Evolutionary conservation across 2,113 vertebrate species (phyloP).

Genomic region (Corythoichthys intestinalis): DNA sequence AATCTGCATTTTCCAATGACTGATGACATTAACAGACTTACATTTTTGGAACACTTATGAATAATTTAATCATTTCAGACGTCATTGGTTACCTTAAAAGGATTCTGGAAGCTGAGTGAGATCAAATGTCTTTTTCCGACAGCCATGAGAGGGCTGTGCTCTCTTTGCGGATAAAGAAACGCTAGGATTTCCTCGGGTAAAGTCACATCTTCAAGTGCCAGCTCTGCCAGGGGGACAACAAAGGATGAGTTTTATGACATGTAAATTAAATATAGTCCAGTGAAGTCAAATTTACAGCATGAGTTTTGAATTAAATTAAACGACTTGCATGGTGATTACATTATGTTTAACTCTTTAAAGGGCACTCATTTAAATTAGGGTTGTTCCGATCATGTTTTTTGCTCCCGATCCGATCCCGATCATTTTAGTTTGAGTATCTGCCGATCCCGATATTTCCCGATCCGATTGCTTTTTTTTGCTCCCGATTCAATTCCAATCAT

Average conservation of each 20-base stretch:
- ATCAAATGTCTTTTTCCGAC: constrained; percentile 22
- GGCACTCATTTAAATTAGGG: neutral
- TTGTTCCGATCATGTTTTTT: too few relatives aligned
- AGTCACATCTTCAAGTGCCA: neutral
- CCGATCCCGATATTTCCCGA: too few relatives aligned
- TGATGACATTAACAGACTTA: too few relatives aligned
- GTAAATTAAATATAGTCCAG: neutral
- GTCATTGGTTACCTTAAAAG: neutral
- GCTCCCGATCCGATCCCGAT: too few relatives aligned
- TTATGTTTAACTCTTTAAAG: neutral
- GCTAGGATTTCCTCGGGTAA: neutral
- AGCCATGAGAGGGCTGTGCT: neutral
- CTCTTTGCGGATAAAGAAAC: constrained; percentile 15
- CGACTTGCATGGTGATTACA: neutral
- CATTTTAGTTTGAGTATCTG: too few relatives aligned
- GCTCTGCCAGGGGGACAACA: constrained; percentile 15
- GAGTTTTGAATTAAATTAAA: neutral
- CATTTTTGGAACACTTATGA: neutral
- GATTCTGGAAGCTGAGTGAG: constrained; percentile 22
- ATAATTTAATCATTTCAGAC: neutral
- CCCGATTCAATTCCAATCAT: too few relatives aligned
- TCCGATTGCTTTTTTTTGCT: too few relatives aligned
- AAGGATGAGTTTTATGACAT: neutral
- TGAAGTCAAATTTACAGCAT: neutral
- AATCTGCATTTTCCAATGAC: too few relatives aligned